Conservation (phyloP, 2,888 invertebrate species). For the Amorpha juglandis region DNA sequence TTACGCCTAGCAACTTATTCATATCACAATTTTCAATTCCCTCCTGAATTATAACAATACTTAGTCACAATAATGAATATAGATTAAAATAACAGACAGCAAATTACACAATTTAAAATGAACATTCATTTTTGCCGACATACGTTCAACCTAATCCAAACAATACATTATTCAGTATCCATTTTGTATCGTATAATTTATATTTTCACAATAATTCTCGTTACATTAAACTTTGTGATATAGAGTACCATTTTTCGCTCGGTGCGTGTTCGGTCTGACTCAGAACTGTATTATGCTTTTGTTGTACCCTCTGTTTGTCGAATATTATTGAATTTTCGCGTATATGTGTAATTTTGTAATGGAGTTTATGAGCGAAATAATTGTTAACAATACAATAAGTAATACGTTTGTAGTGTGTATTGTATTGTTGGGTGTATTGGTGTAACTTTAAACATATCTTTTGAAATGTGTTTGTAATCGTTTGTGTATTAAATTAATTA, state of each 20-base stretch:
- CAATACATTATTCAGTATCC: background rate
- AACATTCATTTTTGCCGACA: background rate
- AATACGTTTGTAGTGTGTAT: background rate
- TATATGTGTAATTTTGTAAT: background rate
- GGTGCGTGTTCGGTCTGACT: background rate
- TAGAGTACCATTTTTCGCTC: background rate
- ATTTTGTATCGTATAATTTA: background rate
- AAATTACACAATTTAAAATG: background rate
- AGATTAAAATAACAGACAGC: too few species aligned
- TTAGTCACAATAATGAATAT: too few species aligned
- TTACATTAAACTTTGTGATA: background rate
- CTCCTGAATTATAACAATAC: too few species aligned
- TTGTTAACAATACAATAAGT: background rate
- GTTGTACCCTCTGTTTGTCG: background rate
- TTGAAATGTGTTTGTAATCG: too few species aligned
- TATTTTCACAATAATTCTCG: background rate
- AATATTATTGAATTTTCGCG: background rate
- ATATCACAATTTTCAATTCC: too few species aligned
- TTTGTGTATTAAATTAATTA: too few species aligned
- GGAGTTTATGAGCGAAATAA: background rate
- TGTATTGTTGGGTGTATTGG: too few species aligned
- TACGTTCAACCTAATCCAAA: background rate
- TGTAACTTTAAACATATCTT: too few species aligned
- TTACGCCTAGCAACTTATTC: too few species aligned
- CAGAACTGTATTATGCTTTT: conserved; percentile 15